Percentiles rank a stretch among this genome's conserved stretches.
phyloP scores from a whole-genome alignment of 2,888 invertebrate genomes.

The Agonopterix arenella region DNA sequence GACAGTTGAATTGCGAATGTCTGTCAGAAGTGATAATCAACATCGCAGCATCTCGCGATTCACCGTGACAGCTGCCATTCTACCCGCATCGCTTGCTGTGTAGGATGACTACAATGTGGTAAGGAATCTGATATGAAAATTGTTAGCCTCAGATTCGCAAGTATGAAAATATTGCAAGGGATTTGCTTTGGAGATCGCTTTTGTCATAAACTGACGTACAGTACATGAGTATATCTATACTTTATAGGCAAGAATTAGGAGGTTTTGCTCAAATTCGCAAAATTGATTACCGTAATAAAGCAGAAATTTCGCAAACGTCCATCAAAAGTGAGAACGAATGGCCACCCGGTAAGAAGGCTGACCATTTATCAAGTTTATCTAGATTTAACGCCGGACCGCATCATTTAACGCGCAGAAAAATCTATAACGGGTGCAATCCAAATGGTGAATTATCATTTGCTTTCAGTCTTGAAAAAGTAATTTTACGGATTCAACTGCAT shows the following conservation, averaged over 20 bases:
- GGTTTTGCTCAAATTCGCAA: slow-evolving; percentile 12
- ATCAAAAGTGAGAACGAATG: slow-evolving; percentile 43
- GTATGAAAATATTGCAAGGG: too few species aligned
- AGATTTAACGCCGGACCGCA: slow-evolving; percentile 50
- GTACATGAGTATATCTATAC: too few species aligned
- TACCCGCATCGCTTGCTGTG: slow-evolving; percentile 24
- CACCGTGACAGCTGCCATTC: slow-evolving; percentile 28
- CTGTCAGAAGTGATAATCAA: slow-evolving; percentile 22
- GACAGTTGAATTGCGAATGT: slow-evolving; percentile 6
- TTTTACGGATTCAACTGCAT: too few species aligned
- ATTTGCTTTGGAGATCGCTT: too few species aligned
- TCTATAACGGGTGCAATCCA: slow-evolving; percentile 42
- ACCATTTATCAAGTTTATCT: slow-evolving; percentile 62
- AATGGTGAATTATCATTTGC: slow-evolving; percentile 9
- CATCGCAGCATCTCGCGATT: slow-evolving; percentile 21
- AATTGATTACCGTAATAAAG: slow-evolving; percentile 33
- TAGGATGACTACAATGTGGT: slow-evolving; percentile 20
- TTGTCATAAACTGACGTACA: too few species aligned
- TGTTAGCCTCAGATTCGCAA: too few species aligned
- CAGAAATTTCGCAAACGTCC: slow-evolving; percentile 30
- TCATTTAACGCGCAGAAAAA: slow-evolving; percentile 46
- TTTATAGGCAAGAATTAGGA: too few species aligned
- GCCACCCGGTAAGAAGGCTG: slow-evolving; percentile 37
- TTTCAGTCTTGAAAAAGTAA: too few species aligned
- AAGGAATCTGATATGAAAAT: not conserved